Base-by-base conservation (phyloP, 2,113 vertebrate genomes). In the Romanogobio albipinnatus region DNA sequence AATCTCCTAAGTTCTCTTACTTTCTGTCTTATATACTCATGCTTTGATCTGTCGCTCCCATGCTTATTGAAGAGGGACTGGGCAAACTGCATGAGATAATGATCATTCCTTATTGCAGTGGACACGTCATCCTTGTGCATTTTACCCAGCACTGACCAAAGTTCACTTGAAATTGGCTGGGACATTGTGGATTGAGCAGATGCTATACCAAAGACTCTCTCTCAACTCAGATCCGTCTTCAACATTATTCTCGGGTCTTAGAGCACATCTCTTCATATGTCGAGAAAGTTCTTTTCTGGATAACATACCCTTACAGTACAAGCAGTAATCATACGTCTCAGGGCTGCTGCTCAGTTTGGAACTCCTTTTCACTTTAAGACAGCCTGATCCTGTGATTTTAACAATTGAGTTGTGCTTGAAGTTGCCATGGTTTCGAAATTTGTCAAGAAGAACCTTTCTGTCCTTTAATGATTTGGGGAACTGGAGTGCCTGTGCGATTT, bases 251-350 rank as follows among this genome's bases (percentile, higher is more conserved):
- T 83, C 68, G 13, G 74, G 74, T 59, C 51, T 86, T 36, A 77
- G 66, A 22, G 62, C 29, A 45, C 85, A 86, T 86, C 85, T 76
- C 47, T 73, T 66, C 85, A 87, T 73, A 61, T 86, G 86, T 59
- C 76, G 53, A 19, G 59, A 83, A 47, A 86, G 61, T 49, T 83
- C 51, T 83, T 59, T 71, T 68, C 75, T 66, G 19, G 58, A 43
- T 36, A 83, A 83, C 81, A 86, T 86, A 45, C 81, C 82, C 43
- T 87, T 87, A 79, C 81, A 87, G 53, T 80, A 77, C 61, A 83
- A 36, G 53, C 81, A 87, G 56, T 71, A 81, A 71, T 84, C 82
- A 24, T 71, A 87, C 33, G 36, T 79, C 33, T 84, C 68, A 19
- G 66, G 22, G 76, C 51, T 76, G 66, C 24, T 87, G 61, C 70